Evolutionary conservation across 2,797 vertebrate genomes (phyloP).

Genomic region (Siniperca scherzeri): DNA sequence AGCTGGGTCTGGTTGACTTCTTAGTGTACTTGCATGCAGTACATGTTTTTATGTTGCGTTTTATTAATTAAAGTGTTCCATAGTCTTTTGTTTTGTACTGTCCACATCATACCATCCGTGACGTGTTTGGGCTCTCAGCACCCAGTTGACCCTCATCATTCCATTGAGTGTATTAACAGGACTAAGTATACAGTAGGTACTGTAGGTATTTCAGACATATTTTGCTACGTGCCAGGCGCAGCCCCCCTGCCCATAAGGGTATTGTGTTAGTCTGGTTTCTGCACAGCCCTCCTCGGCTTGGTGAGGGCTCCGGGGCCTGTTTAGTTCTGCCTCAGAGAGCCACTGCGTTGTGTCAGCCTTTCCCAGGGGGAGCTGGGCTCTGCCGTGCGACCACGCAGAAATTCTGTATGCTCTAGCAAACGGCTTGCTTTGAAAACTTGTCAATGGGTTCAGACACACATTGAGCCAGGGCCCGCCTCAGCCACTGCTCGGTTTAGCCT

Average conservation of each 20-base stretch:
- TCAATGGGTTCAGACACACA: slow-evolving; percentile 83
- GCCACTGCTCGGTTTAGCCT: slow-evolving; percentile 74
- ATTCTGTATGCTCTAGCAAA: slow-evolving; percentile 84
- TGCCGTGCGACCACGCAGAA: slow-evolving; percentile 85
- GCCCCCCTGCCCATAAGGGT: slow-evolving; percentile 22
- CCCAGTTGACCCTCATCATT: slow-evolving; percentile 57
- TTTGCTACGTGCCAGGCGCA: slow-evolving; percentile 63
- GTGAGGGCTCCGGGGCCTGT: slow-evolving; percentile 66
- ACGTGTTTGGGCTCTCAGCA: slow-evolving; percentile 64
- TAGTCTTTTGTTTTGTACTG: slow-evolving; percentile 68
- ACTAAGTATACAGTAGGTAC: slow-evolving; percentile 73
- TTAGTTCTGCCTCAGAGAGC: slow-evolving; percentile 81
- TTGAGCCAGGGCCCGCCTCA: slow-evolving; percentile 70
- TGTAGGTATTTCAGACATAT: slow-evolving; percentile 75
- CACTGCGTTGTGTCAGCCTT: slow-evolving; percentile 81
- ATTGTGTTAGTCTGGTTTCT: slow-evolving; percentile 65
- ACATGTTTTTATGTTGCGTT: slow-evolving; percentile 59
- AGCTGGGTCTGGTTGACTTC: slow-evolving; percentile 35
- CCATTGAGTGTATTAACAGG: slow-evolving; percentile 69
- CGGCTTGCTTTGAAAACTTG: slow-evolving; percentile 79
- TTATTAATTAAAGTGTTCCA: slow-evolving; percentile 52
- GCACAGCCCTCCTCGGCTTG: slow-evolving; percentile 50
- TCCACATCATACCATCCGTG: slow-evolving; percentile 69
- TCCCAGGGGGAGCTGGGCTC: slow-evolving; percentile 81
- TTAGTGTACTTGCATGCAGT: slow-evolving; percentile 46